Base-by-base conservation (phyloP, 2,113 vertebrate species). In the Micromys minutus region DNA sequence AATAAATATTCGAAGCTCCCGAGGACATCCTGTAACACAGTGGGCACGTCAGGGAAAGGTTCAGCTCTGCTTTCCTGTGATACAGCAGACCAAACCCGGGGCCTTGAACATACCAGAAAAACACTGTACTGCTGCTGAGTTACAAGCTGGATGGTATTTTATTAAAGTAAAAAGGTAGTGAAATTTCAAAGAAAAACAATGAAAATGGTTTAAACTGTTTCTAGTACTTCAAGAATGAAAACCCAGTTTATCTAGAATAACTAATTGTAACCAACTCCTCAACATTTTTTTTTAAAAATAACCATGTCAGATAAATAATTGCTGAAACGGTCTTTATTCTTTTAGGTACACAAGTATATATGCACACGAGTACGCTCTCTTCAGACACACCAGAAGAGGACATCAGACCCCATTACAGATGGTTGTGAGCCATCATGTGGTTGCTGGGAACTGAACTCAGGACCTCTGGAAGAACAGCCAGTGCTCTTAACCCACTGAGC, bases 161-260 rank as follows among this genome's bases (percentile, higher is more conserved):
- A 42, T 76, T 61, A 89, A 94, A 39, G 89, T 17, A n/a, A 86
- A 86, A 67, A 36, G 29, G 17, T 85, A 29, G 59, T 95, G 47
- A 83, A 71, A 71, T n/a, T 89, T 96, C 59, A 76, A 52, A 3
- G 11, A 34, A 71, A 50, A 91, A 76, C 65, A 81, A 50, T 71
- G 74, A 39, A 89, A 69, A 36, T 69, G 11, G 22, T 90, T 93
- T 94, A 74, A 94, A 55, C 47, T 42, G 5, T 83, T 95, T 93
- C 55, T 91, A 77, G 74, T 16, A 52, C 71, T 94, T 93, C 42
- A 75, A 88, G 79, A n/a, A 84, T 74, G 61, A 87, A 94, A 95
- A 90, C 13, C 26, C 83, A 34, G 50, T 67, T 86, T 92, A 84
- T 71, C 50, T 71, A 63, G 79, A 89, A 85, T 69, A 92, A 74